Conservation (phyloP, 2,888 invertebrate genomes). For the Dryobota labecula region DNA sequence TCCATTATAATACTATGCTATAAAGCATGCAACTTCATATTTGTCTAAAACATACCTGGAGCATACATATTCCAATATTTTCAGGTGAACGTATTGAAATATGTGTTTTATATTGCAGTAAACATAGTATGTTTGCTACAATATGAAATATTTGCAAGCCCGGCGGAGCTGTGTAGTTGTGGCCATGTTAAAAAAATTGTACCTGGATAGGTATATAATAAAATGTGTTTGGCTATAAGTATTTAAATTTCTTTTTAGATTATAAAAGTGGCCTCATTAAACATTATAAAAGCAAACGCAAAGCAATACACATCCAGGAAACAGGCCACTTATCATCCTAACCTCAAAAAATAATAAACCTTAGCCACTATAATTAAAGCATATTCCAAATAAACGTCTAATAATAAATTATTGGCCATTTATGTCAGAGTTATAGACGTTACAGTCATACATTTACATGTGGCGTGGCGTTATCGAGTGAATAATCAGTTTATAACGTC, state of each 20-base stretch:
- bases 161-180: constrained; percentile 14
- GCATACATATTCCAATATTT: constrained; percentile 46
- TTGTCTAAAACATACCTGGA: constrained; percentile 34
- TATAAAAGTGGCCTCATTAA: background rate
- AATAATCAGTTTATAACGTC: constrained; percentile 85
- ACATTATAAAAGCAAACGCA: constrained; percentile 6
- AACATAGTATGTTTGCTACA: constrained; percentile 48
- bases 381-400: constrained; percentile 40
- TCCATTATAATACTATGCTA: constrained; percentile 27
- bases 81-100: constrained; percentile 59
- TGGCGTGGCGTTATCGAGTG: constrained; percentile 80
- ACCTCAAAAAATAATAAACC: constrained; percentile 5
- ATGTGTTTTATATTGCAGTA: constrained; percentile 54
- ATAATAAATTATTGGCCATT: constrained; percentile 61
- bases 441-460: constrained; percentile 79
- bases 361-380: constrained; percentile 47
- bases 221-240: background rate
- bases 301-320: constrained; percentile 12
- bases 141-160: constrained; percentile 56
- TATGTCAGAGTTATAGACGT: constrained; percentile 72
- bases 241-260: background rate
- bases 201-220: background rate
- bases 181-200: constrained; percentile 20
- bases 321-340: background rate
- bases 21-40: constrained; percentile 31